Base-by-base conservation (phyloP, 1,140 invertebrate genomes). In the Heterodera schachtii region DNA sequence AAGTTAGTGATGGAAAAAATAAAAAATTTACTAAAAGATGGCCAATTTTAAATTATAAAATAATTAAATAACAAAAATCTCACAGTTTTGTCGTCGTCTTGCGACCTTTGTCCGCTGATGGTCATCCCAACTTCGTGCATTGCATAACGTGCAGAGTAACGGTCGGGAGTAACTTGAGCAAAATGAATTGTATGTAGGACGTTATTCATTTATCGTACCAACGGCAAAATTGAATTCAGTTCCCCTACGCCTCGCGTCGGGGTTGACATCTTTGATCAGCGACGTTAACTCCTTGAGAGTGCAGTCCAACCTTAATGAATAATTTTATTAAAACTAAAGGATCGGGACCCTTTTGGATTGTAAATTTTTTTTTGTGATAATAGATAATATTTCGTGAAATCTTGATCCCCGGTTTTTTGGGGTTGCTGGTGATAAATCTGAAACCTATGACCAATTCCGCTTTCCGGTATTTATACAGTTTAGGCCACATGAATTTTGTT, bases 191-290 rank as follows among this genome's bases (percentile, higher is more conserved):
- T 52, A 74, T 83, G 73, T 6, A 11, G 43, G 19, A 43, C 8
- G 19, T 46, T 47, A 69, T 11, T n/a, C 11, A 4, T 16, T 43
- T 73, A 75, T 84, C 85, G 73, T 75, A 90, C 89, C 85, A 57
- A 98, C 92, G 3, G 95, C 94, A 92, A 99, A 99, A 90, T 97
- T 96, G 91, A 99, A 98, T 84, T 95, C 95, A n/a, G 97, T 98
- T 75, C 96, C 97, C 90, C 96, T 96, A 78, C 94, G 93, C 46
- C 96, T 91, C 8, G 97, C 94, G 90, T 99, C 97, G 49, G 95
- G 95, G 91, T 98, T 98, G 0, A 99, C 96, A 93, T 99, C 97
- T 89, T 97, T 96, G 0, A 99, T 96, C 9, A 99, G 91, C 70
- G 94, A 94, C 7, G 96, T 96, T 7, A 99, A 92, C 92, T 99